Percentiles rank a stretch among this genome's conserved stretches.
Evolutionary conservation across 2,113 vertebrate genomes (phyloP).

Genomic region (Lepus timidus): DNA sequence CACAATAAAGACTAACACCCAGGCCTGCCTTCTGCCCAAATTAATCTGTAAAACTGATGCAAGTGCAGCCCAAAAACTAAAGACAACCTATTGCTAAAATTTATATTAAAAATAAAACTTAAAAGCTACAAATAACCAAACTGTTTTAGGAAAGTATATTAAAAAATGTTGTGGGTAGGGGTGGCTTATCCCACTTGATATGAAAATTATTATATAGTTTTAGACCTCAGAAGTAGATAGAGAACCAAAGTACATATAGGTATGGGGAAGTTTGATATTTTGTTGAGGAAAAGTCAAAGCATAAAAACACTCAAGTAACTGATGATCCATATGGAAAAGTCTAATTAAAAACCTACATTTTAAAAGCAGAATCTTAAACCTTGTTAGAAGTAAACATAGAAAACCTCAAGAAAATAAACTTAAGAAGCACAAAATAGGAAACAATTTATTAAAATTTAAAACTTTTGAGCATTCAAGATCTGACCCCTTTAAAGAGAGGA

Average conservation of each 20-base stretch:
- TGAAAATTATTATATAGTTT: not conserved
- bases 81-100: not conserved
- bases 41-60: slow-evolving; percentile 13
- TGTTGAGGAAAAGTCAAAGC: not conserved
- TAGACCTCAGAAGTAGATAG: not conserved
- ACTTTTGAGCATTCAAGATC: not conserved
- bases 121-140: not conserved
- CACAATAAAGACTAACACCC: not conserved
- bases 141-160: not conserved
- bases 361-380: slow-evolving; percentile 8
- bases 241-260: not conserved
- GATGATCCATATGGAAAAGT: not conserved
- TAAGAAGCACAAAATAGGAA: not conserved
- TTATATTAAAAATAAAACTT: not conserved
- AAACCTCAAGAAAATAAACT: not conserved
- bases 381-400: not conserved
- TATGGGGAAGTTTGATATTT: not conserved
- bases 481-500: not conserved
- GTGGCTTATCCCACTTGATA: not conserved
- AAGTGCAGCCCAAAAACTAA: not conserved
- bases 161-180: not conserved
- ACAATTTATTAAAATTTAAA: not conserved
- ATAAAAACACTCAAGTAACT: not conserved
- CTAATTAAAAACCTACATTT: not conserved
- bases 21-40: not conserved